A percentile compares a stretch with the other conserved stretches of the same genome.
phyloP scores from a whole-genome alignment of 2,888 invertebrate species.

The Trissonchulus sp. region DNA sequence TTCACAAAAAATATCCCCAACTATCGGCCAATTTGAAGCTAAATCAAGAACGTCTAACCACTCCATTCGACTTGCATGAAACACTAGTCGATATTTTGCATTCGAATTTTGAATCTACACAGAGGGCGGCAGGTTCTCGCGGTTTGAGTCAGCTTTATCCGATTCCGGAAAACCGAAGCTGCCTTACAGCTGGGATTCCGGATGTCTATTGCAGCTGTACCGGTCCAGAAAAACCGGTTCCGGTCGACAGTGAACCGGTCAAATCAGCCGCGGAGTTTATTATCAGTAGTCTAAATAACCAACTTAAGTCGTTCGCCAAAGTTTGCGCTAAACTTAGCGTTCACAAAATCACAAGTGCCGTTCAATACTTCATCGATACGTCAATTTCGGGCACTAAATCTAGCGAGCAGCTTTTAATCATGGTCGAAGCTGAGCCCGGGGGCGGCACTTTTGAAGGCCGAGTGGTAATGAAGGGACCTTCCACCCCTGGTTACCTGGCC shows the following conservation, averaged over 20 bases:
- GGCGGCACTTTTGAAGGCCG: neutral
- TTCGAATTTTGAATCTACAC: neutral
- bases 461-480: neutral
- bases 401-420: neutral
- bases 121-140: neutral
- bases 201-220: conserved; percentile 29
- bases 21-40: neutral
- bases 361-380: neutral
- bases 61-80: conserved; percentile 29
- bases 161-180: conserved; percentile 25
- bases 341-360: neutral
- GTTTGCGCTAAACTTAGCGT: neutral
- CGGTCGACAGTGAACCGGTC: neutral
- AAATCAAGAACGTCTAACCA: conserved; percentile 24
- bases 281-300: neutral
- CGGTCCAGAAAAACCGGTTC: neutral
- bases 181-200: conserved; percentile 26
- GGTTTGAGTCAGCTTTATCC: conserved; percentile 23
- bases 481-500: neutral
- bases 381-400: neutral
- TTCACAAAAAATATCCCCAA: conserved; percentile 16
- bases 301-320: neutral
- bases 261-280: neutral
- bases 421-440: neutral
- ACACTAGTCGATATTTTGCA: conserved; percentile 21